phyloP scores from a whole-genome alignment of 2,797 vertebrate species.

The Arctocebus calabarensis region DNA sequence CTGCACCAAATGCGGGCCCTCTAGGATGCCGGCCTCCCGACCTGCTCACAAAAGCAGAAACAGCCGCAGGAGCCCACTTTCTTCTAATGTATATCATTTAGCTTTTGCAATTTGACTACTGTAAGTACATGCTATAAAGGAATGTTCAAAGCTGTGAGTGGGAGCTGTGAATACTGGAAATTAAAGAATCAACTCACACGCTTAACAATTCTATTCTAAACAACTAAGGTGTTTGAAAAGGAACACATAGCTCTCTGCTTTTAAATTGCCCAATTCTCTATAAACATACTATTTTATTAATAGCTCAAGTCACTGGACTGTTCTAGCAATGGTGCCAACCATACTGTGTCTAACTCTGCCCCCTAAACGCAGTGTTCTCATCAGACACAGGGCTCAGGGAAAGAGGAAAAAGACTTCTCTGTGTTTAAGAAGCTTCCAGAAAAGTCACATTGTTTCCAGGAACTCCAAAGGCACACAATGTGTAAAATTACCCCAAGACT shows the following conservation, averaged over 20 bases:
- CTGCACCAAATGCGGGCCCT: background rate
- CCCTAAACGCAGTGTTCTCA: background rate
- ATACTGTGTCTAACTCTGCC: background rate
- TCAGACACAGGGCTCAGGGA: background rate
- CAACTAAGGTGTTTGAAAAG: slow-evolving; percentile 67
- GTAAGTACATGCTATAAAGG: slow-evolving; percentile 46
- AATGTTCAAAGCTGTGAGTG: slow-evolving; percentile 72
- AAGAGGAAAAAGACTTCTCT: background rate
- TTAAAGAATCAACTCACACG: slow-evolving; percentile 50
- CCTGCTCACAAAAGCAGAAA: slow-evolving; percentile 57
- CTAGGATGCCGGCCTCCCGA: slow-evolving; percentile 4
- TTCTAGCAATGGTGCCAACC: slow-evolving; percentile 38
- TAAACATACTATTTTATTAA: slow-evolving; percentile 69
- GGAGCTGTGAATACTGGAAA: slow-evolving; percentile 69
- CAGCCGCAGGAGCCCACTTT: background rate
- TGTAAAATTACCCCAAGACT: slow-evolving; percentile 18
- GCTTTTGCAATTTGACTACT: slow-evolving; percentile 38
- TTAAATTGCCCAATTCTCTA: slow-evolving; percentile 66
- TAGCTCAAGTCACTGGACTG: background rate
- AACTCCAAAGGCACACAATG: background rate
- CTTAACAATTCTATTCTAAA: slow-evolving; percentile 77
- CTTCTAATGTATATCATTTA: slow-evolving; percentile 58
- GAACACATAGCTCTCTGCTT: slow-evolving; percentile 71
- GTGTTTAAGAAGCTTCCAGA: slow-evolving; percentile 33
- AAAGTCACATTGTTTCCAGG: background rate